phyloP scores from a whole-genome alignment of 2,888 invertebrate species.

The Lobophora halterata region DNA sequence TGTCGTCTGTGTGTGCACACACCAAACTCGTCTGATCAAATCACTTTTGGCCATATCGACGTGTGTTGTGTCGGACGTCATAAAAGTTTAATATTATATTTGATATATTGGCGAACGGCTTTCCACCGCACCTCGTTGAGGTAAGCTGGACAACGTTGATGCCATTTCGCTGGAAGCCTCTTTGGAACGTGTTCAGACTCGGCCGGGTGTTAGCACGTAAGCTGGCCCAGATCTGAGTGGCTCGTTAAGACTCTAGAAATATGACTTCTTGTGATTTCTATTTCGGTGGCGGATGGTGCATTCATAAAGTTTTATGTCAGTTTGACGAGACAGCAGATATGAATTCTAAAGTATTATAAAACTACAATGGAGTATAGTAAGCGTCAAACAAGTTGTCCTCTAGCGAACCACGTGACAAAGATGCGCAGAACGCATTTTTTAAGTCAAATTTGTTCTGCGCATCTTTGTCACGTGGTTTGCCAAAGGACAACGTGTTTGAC shows the following conservation, averaged over 20 bases:
- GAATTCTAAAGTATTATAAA: no score
- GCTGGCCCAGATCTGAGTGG: slow-evolving; percentile 9
- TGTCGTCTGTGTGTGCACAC: background rate
- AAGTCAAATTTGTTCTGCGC: no score
- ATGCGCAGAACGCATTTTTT: no score
- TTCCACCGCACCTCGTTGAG: slow-evolving; percentile 11
- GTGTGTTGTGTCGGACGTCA: background rate
- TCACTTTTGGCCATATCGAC: background rate
- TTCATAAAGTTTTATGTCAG: no score
- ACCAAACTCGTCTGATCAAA: no score
- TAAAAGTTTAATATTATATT: slow-evolving; percentile 12
- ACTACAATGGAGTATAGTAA: no score
- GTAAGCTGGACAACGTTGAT: slow-evolving; percentile 24
- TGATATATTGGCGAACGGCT: slow-evolving; percentile 17
- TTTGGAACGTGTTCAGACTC: slow-evolving; percentile 16
- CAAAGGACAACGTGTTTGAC: no score
- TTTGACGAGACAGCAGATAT: no score
- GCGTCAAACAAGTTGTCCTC: no score
- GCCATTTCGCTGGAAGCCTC: slow-evolving; percentile 16
- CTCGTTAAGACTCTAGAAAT: slow-evolving; percentile 3
- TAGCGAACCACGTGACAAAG: no score
- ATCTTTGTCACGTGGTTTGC: no score
- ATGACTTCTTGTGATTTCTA: background rate
- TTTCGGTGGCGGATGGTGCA: background rate
- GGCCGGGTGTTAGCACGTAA: slow-evolving; percentile 9